phyloP scores from a whole-genome alignment of 2,113 vertebrate species.

The Numenius arquata region DNA sequence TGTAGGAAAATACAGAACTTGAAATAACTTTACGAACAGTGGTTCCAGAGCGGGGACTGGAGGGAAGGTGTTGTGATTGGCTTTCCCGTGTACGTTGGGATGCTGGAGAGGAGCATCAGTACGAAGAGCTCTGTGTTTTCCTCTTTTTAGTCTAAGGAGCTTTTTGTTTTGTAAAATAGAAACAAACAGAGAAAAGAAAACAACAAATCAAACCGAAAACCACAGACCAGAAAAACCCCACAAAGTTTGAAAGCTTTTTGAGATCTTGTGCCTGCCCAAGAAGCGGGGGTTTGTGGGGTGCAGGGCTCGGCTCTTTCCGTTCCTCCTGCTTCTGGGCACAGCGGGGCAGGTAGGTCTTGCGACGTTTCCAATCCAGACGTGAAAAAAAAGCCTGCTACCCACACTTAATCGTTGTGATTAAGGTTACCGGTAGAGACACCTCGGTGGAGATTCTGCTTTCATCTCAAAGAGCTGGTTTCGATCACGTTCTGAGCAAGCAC shows the following conservation, averaged over 20 bases:
- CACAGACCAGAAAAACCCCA: slow-evolving; percentile 39
- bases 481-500: background rate
- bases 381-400: background rate
- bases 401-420: background rate
- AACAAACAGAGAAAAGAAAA: slow-evolving; percentile 39
- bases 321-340: background rate
- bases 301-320: background rate
- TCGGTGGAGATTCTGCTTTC: background rate
- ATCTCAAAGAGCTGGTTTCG: slow-evolving; percentile 11
- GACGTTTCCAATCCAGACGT: background rate
- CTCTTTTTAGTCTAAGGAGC: background rate
- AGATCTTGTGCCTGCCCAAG: background rate
- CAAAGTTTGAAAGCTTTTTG: background rate
- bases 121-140: background rate
- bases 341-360: background rate
- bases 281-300: background rate
- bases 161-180: slow-evolving; percentile 50
- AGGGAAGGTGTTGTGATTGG: background rate
- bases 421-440: background rate
- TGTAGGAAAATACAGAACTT: background rate
- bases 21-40: background rate
- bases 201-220: slow-evolving; percentile 55
- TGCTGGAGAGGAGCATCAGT: background rate
- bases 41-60: background rate
- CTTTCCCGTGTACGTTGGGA: background rate